Evolutionary conservation across 2,888 invertebrate species (phyloP), one percentile per base, ranked within the genome.

Genomic region (Calliopum simillimum): DNA sequence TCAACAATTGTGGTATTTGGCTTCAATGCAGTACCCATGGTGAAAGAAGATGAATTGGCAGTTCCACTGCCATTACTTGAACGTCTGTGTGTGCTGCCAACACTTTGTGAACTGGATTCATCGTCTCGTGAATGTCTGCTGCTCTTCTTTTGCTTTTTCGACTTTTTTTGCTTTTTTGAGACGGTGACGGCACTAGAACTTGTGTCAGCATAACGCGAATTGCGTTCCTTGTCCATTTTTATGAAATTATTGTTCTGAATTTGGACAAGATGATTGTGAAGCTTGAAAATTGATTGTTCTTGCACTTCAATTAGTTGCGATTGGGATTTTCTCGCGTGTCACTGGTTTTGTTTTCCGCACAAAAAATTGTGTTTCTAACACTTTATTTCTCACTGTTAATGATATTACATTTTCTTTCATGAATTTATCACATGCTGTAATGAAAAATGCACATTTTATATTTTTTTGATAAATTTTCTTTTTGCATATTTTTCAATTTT

Each of bases 1-100:
- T 96, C 95, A 46, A 86, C 86, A 67, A 85, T 79, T 56, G 78
- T 47, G 25, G 70, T 51, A 56, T 62, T 56, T 58, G 70, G 44
- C 46, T 68, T 70, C 4, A 58, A 33, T 16, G 51, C 43, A 49
- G 13, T 63, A 4, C 21, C 41, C 47, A 44, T 65, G 47, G 71
- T 76, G 25, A 74, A 73, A 49, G 79, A 74, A 46, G 80, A 76
- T 61, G 80, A 78, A 76, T 81, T 81, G 79, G 78, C 80, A 63
- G 70, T 70, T 66, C 74, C 73, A 70, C 74, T 72, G 51, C 68
- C 59, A 71, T 73, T 73, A 46, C 71, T 58, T 4, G 70, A 68
- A 16, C 62, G 64, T 21, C 65, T 62, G 64, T 63, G 51, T 65
- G 69, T 21, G 41, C 70, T 21, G 55, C 64, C 55, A 21, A 43